phyloP scores from a whole-genome alignment of 2,797 vertebrate genomes.

The Acanthis flammea region DNA sequence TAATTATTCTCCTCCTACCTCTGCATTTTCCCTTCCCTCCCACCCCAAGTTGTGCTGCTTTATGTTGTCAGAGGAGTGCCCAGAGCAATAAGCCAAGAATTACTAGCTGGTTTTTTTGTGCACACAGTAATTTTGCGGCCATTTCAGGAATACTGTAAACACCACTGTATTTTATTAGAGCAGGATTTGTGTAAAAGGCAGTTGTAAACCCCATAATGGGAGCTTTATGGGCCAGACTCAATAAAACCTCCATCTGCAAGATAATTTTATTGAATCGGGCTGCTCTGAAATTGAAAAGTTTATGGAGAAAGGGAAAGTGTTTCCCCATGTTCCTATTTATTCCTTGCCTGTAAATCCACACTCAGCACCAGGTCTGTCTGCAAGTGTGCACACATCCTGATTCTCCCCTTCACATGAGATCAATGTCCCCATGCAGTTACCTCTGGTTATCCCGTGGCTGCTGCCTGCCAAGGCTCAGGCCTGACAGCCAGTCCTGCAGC shows the following conservation, averaged over 20 bases:
- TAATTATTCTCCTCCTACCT: background rate
- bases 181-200: conserved; percentile 47
- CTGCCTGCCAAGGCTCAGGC: background rate
- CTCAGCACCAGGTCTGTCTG: background rate
- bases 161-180: conserved; percentile 51
- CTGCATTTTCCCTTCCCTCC: accelerated
- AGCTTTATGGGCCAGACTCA: conserved; percentile 49
- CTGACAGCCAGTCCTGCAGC: background rate
- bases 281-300: conserved; percentile 58
- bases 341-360: conserved; percentile 7
- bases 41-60: background rate
- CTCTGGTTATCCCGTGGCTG: background rate
- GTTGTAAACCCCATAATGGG: conserved; percentile 32
- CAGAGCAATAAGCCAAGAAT: conserved; percentile 20
- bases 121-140: background rate
- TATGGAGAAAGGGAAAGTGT: conserved; percentile 27
- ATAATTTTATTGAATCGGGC: conserved; percentile 38
- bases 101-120: conserved; percentile 19
- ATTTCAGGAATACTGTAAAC: conserved; percentile 48
- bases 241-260: conserved; percentile 43
- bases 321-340: conserved; percentile 35
- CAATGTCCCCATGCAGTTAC: background rate
- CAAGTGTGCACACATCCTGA: background rate
- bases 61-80: background rate
- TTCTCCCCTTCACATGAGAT: background rate